These are phyloP conservation scores for Drosophila atripex DNA, from an alignment of 2,888 invertebrate genomes.

Conservation along the genomic window DNA sequence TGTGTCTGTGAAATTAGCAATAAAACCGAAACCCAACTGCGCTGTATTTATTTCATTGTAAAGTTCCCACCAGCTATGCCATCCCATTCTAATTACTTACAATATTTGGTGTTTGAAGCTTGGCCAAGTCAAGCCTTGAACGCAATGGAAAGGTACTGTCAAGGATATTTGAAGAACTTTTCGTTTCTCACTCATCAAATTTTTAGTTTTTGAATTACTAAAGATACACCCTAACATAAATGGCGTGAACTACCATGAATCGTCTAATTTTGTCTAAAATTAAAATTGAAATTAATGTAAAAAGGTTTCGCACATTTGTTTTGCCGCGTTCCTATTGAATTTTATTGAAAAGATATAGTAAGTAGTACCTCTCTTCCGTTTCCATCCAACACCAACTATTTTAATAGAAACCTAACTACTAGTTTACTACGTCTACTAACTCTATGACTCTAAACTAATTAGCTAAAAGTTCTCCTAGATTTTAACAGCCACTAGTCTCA, in stretches of 20 bases:
- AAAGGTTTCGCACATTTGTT: conserved; percentile 68
- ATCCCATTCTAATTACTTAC: conserved; percentile 5
- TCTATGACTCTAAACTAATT: conserved; percentile 9
- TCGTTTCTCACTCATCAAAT: conserved; percentile 17
- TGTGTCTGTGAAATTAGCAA: conserved; percentile 77
- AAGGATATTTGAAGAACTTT: background rate
- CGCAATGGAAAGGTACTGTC: conserved; percentile 11
- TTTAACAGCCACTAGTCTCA: conserved; percentile 47
- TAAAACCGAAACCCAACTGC: conserved; percentile 64
- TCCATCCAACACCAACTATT: background rate
- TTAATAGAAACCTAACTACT: conserved; percentile 4
- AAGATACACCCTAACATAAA: conserved; percentile 31
- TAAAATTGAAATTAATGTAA: background rate
- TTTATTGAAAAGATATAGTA: background rate
- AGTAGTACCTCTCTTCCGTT: conserved; percentile 12
- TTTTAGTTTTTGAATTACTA: conserved; percentile 4
- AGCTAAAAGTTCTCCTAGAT: conserved; percentile 41
- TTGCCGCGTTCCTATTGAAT: conserved; percentile 59
- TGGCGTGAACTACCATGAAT: conserved; percentile 72
- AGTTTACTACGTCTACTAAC: conserved; percentile 17
- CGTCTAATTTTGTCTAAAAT: conserved; percentile 53
- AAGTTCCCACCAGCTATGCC: conserved; percentile 17
- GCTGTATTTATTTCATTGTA: conserved; percentile 57
- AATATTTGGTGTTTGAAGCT: conserved; percentile 28
- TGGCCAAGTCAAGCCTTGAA: conserved; percentile 18